Evolutionary conservation across 2,113 vertebrate genomes (phyloP).

Genomic region (Rhea americana): DNA sequence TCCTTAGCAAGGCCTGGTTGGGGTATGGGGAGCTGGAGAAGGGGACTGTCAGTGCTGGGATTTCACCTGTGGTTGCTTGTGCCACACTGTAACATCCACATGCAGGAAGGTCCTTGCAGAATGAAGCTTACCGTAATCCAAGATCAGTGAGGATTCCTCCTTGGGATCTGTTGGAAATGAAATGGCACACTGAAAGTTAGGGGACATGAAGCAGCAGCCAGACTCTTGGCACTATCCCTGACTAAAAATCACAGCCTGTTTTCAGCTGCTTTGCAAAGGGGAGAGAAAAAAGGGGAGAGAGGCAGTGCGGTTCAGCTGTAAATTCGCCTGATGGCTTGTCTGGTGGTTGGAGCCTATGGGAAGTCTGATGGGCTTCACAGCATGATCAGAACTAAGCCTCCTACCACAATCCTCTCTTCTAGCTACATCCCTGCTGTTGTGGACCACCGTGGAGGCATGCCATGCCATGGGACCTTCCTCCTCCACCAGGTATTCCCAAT

Average conservation of each 20-base stretch:
- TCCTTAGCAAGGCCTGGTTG: too few species aligned
- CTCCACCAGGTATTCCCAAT: constrained; percentile 88
- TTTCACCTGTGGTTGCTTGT: neutral
- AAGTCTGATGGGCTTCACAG: neutral
- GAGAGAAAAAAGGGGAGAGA: neutral
- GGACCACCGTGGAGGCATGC: constrained; percentile 95
- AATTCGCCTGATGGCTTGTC: neutral
- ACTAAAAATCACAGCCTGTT: neutral
- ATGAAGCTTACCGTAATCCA: neutral
- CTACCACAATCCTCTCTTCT: neutral
- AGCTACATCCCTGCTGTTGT: constrained; percentile 96
- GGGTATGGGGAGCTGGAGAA: neutral
- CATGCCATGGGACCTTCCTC: constrained; percentile 93
- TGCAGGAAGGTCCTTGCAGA: neutral
- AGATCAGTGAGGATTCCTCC: neutral
- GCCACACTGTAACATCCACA: neutral
- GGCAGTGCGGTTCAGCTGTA: fast-evolving
- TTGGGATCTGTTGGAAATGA: neutral
- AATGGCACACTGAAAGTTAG: too few species aligned
- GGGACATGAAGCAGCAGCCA: too few species aligned
- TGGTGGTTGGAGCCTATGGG: neutral
- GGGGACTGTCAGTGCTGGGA: too few species aligned
- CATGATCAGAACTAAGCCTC: neutral
- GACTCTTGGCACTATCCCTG: neutral
- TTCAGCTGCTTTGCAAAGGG: neutral